Evolutionary conservation across 2,888 invertebrate genomes (phyloP).

Genomic region (Polymixis flavicincta): DNA sequence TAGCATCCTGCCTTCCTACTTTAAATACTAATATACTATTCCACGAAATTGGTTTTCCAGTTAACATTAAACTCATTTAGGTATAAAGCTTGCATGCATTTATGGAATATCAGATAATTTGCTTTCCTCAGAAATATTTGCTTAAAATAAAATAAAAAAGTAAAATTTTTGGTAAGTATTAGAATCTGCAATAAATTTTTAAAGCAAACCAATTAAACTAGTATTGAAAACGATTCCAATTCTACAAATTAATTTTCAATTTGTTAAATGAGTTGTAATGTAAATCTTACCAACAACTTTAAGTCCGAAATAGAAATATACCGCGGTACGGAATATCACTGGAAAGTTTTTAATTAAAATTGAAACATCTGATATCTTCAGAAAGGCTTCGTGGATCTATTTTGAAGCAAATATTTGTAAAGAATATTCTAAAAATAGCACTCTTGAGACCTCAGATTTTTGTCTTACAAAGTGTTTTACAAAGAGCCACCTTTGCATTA

Average conservation of each 20-base stretch:
- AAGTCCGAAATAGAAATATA: constrained; percentile 19
- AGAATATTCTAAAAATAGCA: background rate
- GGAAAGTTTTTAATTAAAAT: constrained; percentile 36
- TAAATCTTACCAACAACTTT: constrained; percentile 37
- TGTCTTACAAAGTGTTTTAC: no score
- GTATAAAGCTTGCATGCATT: background rate
- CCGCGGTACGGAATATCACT: background rate
- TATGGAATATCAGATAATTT: background rate
- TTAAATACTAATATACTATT: background rate
- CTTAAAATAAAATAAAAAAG: no score
- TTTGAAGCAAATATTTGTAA: background rate
- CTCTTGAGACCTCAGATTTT: background rate
- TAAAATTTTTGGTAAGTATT: background rate
- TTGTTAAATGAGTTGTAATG: constrained; percentile 33
- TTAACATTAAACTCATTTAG: background rate
- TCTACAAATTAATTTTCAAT: constrained; percentile 32
- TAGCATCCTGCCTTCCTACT: background rate
- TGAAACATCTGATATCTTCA: constrained; percentile 25
- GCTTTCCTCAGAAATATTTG: background rate
- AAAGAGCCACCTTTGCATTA: no score
- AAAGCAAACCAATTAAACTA: constrained; percentile 17
- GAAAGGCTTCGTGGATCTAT: background rate
- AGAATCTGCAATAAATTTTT: background rate
- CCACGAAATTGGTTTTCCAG: background rate
- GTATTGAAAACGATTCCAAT: constrained; percentile 14